Conservation (phyloP, 2,888 invertebrate genomes). For the Torymus aiolomorphi region DNA sequence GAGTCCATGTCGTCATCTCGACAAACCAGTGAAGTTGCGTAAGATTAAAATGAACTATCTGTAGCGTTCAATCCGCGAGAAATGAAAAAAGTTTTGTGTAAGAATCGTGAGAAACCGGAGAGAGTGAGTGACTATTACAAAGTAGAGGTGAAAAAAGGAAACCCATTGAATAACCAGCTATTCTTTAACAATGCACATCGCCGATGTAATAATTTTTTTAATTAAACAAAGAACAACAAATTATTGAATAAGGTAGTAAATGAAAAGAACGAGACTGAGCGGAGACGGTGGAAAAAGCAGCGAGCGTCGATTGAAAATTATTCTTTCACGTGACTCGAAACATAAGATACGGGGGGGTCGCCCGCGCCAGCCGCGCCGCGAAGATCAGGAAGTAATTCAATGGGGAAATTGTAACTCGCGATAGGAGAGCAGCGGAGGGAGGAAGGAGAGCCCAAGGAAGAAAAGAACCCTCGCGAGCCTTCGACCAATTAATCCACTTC, state of each 20-base stretch:
- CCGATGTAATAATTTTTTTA: constrained; percentile 13
- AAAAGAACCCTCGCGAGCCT: constrained; percentile 70
- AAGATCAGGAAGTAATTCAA: constrained; percentile 67
- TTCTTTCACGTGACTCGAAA: constrained; percentile 57
- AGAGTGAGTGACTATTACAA: background rate
- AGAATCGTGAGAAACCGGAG: constrained; percentile 19
- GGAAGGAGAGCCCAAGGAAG: constrained; percentile 45
- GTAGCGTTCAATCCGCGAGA: constrained; percentile 49
- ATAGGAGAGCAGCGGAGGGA: constrained; percentile 57
- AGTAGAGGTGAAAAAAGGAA: constrained; percentile 19
- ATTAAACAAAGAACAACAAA: constrained; percentile 21
- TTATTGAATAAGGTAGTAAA: background rate
- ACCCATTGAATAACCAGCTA: constrained; percentile 24
- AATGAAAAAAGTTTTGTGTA: constrained; percentile 45
- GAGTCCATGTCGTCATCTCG: constrained; percentile 41
- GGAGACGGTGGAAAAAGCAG: constrained; percentile 10
- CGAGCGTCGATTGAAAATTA: constrained; percentile 57
- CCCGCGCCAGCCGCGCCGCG: constrained; percentile 61
- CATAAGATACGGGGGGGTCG: constrained; percentile 36
- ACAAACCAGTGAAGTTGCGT: constrained; percentile 38
- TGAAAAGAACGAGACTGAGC: background rate
- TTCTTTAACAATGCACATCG: constrained; percentile 18
- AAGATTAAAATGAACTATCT: constrained; percentile 55
- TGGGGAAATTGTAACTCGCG: constrained; percentile 44
- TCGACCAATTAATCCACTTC: constrained; percentile 74